Percentiles rank a stretch among this genome's conserved stretches.
Evolutionary conservation across 2,113 vertebrate genomes (phyloP).

Genomic region (Lagopus muta): DNA sequence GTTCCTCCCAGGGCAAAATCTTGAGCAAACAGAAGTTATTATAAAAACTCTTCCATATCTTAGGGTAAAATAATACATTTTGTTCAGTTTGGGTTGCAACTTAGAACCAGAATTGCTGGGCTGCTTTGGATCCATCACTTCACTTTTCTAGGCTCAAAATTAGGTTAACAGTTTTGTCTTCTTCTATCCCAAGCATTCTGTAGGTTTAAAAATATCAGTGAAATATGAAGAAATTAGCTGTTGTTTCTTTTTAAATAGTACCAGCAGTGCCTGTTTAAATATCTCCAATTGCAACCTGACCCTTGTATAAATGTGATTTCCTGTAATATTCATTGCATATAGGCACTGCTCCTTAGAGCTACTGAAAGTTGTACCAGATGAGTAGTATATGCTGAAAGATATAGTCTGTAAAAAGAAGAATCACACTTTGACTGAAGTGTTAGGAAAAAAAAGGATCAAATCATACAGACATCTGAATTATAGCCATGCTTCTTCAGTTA

Average conservation of each 20-base stretch:
- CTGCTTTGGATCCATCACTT: neutral
- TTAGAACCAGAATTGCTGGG: conserved; percentile 21
- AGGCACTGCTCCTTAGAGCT: neutral
- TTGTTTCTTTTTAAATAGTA: neutral
- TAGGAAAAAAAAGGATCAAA: conserved; percentile 35
- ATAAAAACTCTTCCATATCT: conserved; percentile 21
- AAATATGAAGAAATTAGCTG: neutral
- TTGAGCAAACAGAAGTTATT: conserved; percentile 50
- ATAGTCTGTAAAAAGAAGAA: neutral
- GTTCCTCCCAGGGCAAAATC: conserved; percentile 39
- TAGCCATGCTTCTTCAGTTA: conserved; percentile 34
- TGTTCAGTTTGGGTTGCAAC: neutral
- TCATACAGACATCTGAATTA: conserved; percentile 32
- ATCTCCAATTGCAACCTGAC: neutral
- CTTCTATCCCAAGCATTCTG: neutral
- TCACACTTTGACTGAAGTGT: neutral
- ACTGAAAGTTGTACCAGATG: neutral
- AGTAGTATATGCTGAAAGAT: neutral
- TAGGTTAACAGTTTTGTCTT: neutral
- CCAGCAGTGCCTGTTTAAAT: neutral
- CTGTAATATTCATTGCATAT: neutral
- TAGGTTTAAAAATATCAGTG: neutral
- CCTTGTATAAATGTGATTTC: neutral
- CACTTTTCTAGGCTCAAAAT: neutral
- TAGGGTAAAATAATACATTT: conserved; percentile 17